These are phyloP conservation scores for Amyelois transitella DNA, from an alignment of 1,140 invertebrate genomes.

Conservation along the genomic window DNA sequence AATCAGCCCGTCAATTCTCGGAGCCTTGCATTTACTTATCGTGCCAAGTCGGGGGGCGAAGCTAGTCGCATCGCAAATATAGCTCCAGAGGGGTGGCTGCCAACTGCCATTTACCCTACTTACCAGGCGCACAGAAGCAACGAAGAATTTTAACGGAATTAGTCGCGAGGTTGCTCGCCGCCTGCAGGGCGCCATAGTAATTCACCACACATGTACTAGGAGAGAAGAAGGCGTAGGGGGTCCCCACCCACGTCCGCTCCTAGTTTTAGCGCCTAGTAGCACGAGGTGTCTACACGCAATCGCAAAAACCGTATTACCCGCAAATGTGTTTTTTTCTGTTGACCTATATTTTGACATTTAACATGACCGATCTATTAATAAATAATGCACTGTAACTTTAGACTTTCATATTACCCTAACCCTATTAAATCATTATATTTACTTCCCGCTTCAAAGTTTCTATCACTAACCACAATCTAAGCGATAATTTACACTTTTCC, in stretches of 20 bases:
- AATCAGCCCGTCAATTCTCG: neutral
- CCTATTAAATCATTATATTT: no score
- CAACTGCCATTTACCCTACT: constrained; percentile 43
- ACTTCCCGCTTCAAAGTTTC: no score
- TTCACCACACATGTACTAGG: constrained; percentile 31
- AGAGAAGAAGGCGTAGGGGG: constrained; percentile 18
- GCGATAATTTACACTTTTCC: no score
- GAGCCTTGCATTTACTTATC: neutral
- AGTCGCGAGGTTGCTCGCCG: constrained; percentile 27
- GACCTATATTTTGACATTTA: constrained; percentile 7
- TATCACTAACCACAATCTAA: no score
- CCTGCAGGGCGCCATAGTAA: constrained; percentile 38
- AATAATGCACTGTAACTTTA: no score
- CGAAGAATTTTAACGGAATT: constrained; percentile 45
- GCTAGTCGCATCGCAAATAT: constrained; percentile 20
- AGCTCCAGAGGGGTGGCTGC: constrained; percentile 20
- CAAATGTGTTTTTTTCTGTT: constrained; percentile 16
- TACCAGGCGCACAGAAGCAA: constrained; percentile 36
- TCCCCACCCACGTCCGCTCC: constrained; percentile 52
- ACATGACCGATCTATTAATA: neutral
- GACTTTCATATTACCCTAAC: no score
- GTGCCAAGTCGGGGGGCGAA: constrained; percentile 11
- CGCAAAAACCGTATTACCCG: constrained; percentile 38
- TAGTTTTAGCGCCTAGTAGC: constrained; percentile 56
- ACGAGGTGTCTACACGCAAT: constrained; percentile 55